Percentiles rank a stretch among this genome's conserved stretches.
phyloP scores from a whole-genome alignment of 2,113 vertebrate species.

The Dicentrarchus labrax region DNA sequence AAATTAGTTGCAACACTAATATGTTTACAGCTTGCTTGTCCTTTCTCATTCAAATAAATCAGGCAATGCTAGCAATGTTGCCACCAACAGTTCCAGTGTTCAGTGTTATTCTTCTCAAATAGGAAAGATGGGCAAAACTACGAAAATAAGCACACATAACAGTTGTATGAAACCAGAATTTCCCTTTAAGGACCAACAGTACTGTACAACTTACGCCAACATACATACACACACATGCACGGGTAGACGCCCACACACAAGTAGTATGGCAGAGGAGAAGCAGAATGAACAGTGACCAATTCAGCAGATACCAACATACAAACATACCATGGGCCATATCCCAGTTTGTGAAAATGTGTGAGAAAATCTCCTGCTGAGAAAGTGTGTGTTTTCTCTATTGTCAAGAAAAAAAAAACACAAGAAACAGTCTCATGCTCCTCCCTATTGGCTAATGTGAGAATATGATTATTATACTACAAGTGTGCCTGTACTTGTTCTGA shows the following conservation, averaged over 20 bases:
- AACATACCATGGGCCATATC: slow-evolving; percentile 7
- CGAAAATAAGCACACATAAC: background rate
- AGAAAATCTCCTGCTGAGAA: slow-evolving; percentile 36
- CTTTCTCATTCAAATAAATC: background rate
- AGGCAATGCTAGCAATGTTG: too few relatives aligned
- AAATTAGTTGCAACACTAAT: background rate
- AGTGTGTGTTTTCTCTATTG: slow-evolving; percentile 17
- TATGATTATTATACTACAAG: slow-evolving; percentile 20
- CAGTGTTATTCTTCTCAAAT: too few relatives aligned
- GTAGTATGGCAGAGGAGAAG: slow-evolving; percentile 6
- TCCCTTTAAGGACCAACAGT: background rate
- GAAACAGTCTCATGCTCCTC: slow-evolving; percentile 6
- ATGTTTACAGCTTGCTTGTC: background rate
- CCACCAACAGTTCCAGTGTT: too few relatives aligned
- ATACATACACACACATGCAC: background rate
- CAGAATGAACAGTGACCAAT: slow-evolving; percentile 29
- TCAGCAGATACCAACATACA: slow-evolving; percentile 39
- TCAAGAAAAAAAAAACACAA: slow-evolving; percentile 7
- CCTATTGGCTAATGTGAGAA: slow-evolving; percentile 37
- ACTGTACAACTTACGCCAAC: background rate
- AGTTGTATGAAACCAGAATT: background rate
- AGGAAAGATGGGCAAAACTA: background rate
- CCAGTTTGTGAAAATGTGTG: slow-evolving; percentile 30
- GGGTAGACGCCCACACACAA: slow-evolving; percentile 5
- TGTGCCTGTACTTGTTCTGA: slow-evolving; percentile 21